phyloP scores from a whole-genome alignment of 2,797 vertebrate species.

The Ara ararauna region DNA sequence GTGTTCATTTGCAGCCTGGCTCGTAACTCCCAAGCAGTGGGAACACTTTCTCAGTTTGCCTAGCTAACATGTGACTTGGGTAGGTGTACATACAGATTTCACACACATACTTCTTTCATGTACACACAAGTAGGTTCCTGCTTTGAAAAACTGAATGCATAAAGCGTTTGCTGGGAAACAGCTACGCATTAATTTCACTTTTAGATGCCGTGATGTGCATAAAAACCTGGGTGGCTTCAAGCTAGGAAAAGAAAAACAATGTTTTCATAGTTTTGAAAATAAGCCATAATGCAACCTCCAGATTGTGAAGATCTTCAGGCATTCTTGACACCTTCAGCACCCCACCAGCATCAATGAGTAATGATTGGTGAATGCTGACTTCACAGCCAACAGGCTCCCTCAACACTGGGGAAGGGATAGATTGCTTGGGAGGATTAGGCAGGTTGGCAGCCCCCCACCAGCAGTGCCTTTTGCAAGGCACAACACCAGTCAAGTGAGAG shows the following conservation, averaged over 20 bases:
- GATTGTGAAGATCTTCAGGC: not conserved
- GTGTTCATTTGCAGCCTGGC: not conserved
- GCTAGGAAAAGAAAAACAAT: not conserved
- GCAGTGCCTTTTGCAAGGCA: not conserved
- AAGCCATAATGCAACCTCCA: not conserved
- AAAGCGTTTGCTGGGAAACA: slow-evolving; percentile 3
- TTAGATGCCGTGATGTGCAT: not conserved
- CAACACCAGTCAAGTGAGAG: not conserved
- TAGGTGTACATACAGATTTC: slow-evolving; percentile 4
- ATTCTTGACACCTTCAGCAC: not conserved
- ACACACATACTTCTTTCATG: slow-evolving; percentile 33
- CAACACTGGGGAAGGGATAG: not conserved
- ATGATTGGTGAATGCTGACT: not conserved
- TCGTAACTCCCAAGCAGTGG: not conserved
- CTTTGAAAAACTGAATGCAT: slow-evolving; percentile 18
- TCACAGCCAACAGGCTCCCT: not conserved
- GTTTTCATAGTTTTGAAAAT: slow-evolving; percentile 11
- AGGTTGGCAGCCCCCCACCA: not conserved
- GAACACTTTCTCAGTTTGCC: slow-evolving; percentile 8
- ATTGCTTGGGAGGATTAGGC: not conserved
- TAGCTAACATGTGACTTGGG: not conserved
- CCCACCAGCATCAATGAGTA: not conserved
- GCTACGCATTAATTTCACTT: not conserved
- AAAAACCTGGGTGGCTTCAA: slow-evolving; percentile 15
- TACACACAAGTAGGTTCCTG: slow-evolving; percentile 22